Base-by-base conservation (phyloP, 2,888 invertebrate genomes). In the Plemyria rubiginata region DNA sequence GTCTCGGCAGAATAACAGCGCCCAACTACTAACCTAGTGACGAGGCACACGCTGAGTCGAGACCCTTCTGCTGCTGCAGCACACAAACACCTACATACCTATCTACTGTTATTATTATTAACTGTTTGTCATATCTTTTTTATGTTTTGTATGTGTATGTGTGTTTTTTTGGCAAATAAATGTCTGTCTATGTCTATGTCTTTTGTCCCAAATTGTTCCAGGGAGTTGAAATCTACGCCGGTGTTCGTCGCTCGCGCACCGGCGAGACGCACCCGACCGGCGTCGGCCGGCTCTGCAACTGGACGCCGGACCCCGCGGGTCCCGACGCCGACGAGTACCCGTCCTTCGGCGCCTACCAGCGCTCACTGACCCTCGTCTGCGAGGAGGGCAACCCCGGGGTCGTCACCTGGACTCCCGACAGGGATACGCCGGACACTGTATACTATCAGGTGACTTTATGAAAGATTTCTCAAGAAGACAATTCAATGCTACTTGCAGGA, bases 311-410 rank as follows among this genome's bases (percentile, higher is more conserved):
- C 85, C 93, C 90, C 11, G 93, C 94, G 58, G 94, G 95, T 1
- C 96, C 97, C 0, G 88, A 88, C 0, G 96, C 97, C 0, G 97
- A 98, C 76, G 96, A 97, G 61, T 98, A 95, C 82, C 94, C 95
- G 12, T 97, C 97, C 9, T 98, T 98, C 80, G 98, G 98, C 0
- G 97, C 97, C 5, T 98, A 97, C 85, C 98, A 98, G 87, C 93
- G 98, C 32, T 96, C 96, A 0, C 88, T 98, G 16, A 96, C 96
- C 15, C 93, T 98, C 1, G 95, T 95, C 73, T 98, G 98, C 82
- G 97, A 98, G 78, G 93, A 93, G 62, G 98, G 98, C 4, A 96
- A 96, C 75, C 97, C 98, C 0, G 98, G 97, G 9, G 93, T 97
- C 45, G 95, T 98, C 43, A 95, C 96, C 66, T 98, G 98, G 97